Conservation (phyloP, 1,140 invertebrate species). For the Trissolcus basalis region DNA sequence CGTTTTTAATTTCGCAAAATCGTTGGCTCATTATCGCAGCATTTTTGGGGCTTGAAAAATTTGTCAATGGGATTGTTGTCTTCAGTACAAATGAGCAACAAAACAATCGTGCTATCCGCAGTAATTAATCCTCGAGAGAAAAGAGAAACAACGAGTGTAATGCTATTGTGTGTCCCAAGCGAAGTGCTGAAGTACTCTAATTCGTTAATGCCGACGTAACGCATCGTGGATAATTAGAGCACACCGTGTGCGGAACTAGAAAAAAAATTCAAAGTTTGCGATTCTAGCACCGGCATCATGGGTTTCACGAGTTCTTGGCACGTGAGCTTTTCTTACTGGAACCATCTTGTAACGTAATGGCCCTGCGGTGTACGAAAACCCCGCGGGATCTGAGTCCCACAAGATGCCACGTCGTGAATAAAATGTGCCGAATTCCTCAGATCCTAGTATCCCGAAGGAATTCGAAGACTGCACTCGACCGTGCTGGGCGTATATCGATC, state of each 20-base stretch:
- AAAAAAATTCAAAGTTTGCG: neutral
- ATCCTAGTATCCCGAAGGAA: constrained; percentile 54
- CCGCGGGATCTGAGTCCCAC: constrained; percentile 46
- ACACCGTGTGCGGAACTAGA: neutral
- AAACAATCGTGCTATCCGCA: constrained; percentile 28
- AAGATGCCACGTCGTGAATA: constrained; percentile 57
- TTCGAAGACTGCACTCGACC: constrained; percentile 50
- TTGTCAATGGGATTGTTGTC: constrained; percentile 38
- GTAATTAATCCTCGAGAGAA: constrained; percentile 39
- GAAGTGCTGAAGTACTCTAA: neutral
- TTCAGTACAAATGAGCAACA: constrained; percentile 4
- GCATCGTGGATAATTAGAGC: neutral
- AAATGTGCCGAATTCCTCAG: constrained; percentile 61
- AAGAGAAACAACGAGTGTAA: neutral
- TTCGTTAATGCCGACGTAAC: neutral
- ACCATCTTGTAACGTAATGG: constrained; percentile 54
- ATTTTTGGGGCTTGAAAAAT: constrained; percentile 35
- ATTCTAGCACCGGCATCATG: constrained; percentile 16
- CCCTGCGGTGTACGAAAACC: constrained; percentile 51
- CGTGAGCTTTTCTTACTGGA: constrained; percentile 49
- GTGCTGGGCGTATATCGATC: constrained; percentile 52
- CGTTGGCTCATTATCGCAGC: constrained; percentile 25
- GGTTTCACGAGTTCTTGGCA: constrained; percentile 56
- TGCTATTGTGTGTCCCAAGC: constrained; percentile 7
- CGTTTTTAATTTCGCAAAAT: constrained; percentile 45